Conservation (phyloP, 2,888 invertebrate species). For the Drosophila histrio region DNA sequence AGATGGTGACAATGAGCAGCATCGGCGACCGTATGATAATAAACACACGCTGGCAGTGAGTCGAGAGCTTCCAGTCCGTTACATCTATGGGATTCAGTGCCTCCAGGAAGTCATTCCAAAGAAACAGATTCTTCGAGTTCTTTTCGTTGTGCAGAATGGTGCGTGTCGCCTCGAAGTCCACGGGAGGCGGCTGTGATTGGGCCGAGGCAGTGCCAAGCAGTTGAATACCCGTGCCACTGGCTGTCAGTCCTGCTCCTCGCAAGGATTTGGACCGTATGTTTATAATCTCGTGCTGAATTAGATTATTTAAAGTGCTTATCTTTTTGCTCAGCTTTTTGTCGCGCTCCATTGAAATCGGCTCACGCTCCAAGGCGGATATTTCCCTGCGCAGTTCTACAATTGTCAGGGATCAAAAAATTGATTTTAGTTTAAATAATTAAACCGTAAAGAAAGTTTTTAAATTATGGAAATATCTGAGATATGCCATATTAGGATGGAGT, state of each 20-base stretch:
- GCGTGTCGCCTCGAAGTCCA: conserved; percentile 16
- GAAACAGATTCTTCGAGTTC: conserved; percentile 26
- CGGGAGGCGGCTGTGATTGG: background rate
- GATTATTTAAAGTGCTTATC: background rate
- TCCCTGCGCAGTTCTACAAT: conserved; percentile 9
- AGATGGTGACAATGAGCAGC: conserved; percentile 20
- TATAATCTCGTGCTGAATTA: conserved; percentile 34
- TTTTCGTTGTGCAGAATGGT: conserved; percentile 8
- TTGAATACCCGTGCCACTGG: background rate
- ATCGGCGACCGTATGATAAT: conserved; percentile 54
- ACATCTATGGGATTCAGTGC: conserved; percentile 60
- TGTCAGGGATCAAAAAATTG: too few species aligned
- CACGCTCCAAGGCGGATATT: background rate
- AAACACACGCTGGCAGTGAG: background rate
- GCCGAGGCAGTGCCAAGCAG: background rate
- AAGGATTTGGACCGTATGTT: background rate
- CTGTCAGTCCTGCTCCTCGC: background rate
- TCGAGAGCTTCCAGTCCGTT: conserved; percentile 47
- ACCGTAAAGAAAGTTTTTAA: too few species aligned
- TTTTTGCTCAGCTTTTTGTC: background rate
- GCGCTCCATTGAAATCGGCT: background rate
- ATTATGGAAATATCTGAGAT: too few species aligned
- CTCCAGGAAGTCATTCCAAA: conserved; percentile 55
- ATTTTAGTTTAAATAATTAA: too few species aligned
- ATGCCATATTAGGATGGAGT: too few species aligned